A percentile compares a stretch with the other conserved stretches of the same genome.
Conservation (phyloP, 2,797 vertebrate species). For the Sebastolobus altivelis region DNA sequence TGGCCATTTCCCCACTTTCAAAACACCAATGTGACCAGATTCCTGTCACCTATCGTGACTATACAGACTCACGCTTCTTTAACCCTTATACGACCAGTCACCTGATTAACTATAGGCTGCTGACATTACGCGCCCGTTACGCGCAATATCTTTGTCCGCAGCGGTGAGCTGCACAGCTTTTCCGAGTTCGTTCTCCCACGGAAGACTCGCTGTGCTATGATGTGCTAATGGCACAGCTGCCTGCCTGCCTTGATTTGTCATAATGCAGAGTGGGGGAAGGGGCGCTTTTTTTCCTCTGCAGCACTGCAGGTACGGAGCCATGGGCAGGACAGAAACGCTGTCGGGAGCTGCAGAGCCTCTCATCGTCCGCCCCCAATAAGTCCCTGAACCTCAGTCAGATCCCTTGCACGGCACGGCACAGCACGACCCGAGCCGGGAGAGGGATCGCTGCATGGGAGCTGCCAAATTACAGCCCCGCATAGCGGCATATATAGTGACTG, state of each 20-base stretch:
- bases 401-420: not conserved
- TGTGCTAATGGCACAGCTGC: constrained; percentile 87
- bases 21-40: constrained; percentile 22
- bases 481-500: constrained; percentile 40
- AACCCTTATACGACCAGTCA: constrained; percentile 31
- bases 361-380: constrained; percentile 55
- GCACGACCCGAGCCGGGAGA: not conserved
- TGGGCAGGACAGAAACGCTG: constrained; percentile 84
- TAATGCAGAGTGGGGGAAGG: constrained; percentile 92
- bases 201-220: constrained; percentile 80
- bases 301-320: constrained; percentile 91
- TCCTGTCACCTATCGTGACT: constrained; percentile 17
- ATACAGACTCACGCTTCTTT: constrained; percentile 15
- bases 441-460: constrained; percentile 14
- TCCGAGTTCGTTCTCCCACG: constrained; percentile 62
- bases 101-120: constrained; percentile 40
- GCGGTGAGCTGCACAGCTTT: constrained; percentile 37
- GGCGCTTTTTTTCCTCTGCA: constrained; percentile 85
- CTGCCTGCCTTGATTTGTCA: constrained; percentile 93
- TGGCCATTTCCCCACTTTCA: not conserved
- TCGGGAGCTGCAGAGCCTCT: constrained; percentile 75
- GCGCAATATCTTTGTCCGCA: constrained; percentile 39
- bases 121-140: constrained; percentile 37
- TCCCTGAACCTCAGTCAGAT: constrained; percentile 48
- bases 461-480: constrained; percentile 47